Conservation (phyloP, 2,797 vertebrate genomes). For the Nyctalus aviator region DNA sequence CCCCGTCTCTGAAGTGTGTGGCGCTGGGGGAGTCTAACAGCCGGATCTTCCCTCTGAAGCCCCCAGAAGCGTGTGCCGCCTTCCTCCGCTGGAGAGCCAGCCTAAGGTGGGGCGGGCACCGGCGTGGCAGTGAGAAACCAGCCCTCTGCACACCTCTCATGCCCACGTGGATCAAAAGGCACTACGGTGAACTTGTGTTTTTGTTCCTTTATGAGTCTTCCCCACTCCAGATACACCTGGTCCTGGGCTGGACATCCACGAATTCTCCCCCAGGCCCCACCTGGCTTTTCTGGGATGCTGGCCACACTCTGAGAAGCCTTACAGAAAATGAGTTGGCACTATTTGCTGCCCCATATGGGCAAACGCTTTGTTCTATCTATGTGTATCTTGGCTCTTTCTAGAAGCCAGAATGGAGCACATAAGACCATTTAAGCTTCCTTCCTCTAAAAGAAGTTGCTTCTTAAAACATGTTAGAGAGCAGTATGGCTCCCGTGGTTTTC, state of each 20-base stretch:
- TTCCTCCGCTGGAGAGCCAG: neutral
- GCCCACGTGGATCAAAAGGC: neutral
- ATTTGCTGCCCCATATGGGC: constrained; percentile 59
- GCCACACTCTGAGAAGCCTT: constrained; percentile 67
- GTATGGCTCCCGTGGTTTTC: neutral
- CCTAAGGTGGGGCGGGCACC: neutral
- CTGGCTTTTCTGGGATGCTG: constrained; percentile 71
- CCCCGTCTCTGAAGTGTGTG: constrained; percentile 31
- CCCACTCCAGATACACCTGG: neutral
- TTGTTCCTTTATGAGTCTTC: neutral
- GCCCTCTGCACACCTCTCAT: neutral
- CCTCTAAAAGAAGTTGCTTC: constrained; percentile 44
- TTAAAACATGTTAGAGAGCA: neutral
- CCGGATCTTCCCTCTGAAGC: neutral
- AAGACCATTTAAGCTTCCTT: constrained; percentile 53
- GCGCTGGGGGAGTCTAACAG: neutral
- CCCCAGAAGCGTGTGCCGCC: neutral
- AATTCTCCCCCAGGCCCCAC: neutral
- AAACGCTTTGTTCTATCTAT: constrained; percentile 74
- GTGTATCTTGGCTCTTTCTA: constrained; percentile 72
- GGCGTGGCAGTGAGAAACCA: neutral
- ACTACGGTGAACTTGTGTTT: neutral
- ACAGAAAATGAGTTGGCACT: constrained; percentile 73
- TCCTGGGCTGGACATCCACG: neutral
- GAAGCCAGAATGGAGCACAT: constrained; percentile 61